A percentile compares a stretch with the other conserved stretches of the same genome.
These are phyloP conservation scores for Euura lappo DNA, from an alignment of 1,140 invertebrate species.

Conservation along the genomic window DNA sequence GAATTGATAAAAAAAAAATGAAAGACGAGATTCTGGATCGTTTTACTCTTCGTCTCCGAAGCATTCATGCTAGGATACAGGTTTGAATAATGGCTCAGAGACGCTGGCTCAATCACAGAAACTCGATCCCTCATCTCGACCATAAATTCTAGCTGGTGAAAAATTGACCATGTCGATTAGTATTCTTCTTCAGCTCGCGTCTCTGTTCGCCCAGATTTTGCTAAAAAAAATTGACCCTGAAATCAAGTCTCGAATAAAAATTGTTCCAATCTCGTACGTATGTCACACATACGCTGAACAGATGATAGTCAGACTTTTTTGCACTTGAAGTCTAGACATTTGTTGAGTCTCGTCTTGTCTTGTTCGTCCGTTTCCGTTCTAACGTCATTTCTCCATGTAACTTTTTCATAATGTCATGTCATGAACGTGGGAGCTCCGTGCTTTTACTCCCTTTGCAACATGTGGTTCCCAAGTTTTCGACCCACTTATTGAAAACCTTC, in stretches of 20 bases:
- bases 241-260: no score
- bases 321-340: neutral
- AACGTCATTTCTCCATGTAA: neutral
- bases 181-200: no score
- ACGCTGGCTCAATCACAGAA: neutral
- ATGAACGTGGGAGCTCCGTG: neutral
- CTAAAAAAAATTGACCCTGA: no score
- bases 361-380: neutral
- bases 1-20: neutral
- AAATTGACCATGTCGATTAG: no score
- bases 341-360: neutral
- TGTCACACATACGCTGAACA: no score
- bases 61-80: neutral
- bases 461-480: neutral
- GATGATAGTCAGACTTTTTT: neutral
- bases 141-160: no score
- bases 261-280: no score
- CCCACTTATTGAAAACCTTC: neutral
- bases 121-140: neutral
- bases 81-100: neutral
- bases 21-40: neutral
- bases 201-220: no score
- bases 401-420: neutral
- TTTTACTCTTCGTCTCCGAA: neutral
- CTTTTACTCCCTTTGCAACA: neutral